Conservation (phyloP, 1,140 invertebrate genomes). For the Littorina saxatilis region DNA sequence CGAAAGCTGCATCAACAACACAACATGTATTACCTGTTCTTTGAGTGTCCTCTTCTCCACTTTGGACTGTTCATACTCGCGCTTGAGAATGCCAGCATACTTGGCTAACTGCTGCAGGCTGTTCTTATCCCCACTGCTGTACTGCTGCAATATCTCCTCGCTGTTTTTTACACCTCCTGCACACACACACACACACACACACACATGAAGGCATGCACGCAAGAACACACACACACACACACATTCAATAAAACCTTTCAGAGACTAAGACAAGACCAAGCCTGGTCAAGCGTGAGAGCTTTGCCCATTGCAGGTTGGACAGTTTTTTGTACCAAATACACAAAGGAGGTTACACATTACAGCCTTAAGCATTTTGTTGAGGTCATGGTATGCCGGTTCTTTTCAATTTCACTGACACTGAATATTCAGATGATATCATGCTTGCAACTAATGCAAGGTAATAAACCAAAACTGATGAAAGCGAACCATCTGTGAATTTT, state of each 20-base stretch:
- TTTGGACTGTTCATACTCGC: conserved; percentile 58
- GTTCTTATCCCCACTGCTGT: conserved; percentile 41
- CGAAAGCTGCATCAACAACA: no score
- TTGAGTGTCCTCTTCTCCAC: conserved; percentile 51
- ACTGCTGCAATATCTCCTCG: conserved; percentile 45
- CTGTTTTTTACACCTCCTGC: conserved; percentile 54
- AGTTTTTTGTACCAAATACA: not conserved
- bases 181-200: conserved; percentile 6
- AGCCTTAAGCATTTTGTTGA: no score
- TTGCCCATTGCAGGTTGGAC: not conserved
- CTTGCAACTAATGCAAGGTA: no score
- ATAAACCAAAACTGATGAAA: no score
- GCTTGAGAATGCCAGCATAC: conserved; percentile 54
- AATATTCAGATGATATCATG: no score
- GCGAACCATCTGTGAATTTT: no score
- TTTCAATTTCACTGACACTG: no score
- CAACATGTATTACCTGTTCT: conserved; percentile 41
- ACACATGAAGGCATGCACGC: no score
- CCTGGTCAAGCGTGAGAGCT: no score
- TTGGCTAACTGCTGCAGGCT: conserved; percentile 46
- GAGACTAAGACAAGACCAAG: not conserved
- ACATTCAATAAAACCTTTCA: not conserved
- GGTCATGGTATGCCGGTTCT: no score
- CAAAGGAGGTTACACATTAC: no score
- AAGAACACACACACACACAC: conserved; percentile 20